These are phyloP conservation scores for Ataeniobius toweri DNA, from an alignment of 2,797 vertebrate species.

Conservation along the genomic window DNA sequence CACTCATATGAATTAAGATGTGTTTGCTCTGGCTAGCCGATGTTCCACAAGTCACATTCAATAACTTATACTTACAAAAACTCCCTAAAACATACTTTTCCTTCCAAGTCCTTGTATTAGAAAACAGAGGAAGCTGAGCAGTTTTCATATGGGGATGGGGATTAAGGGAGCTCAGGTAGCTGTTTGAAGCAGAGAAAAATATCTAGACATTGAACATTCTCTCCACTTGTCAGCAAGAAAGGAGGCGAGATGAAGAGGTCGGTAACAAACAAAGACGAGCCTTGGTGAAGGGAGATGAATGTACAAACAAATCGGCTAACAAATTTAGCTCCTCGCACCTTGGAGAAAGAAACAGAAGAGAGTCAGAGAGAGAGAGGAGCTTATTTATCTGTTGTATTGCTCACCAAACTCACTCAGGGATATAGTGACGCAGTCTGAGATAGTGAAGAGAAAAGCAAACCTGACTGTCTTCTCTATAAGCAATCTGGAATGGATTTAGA, in stretches of 20 bases:
- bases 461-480: conserved; percentile 41
- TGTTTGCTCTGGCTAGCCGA: conserved; percentile 58
- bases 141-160: conserved; percentile 40
- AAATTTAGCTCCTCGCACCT: conserved; percentile 53
- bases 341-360: conserved; percentile 19
- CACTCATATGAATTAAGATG: conserved; percentile 49
- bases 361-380: conserved; percentile 23
- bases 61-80: conserved; percentile 44
- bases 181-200: conserved; percentile 52
- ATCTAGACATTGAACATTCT: conserved; percentile 39
- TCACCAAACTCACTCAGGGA: conserved; percentile 17
- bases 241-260: conserved; percentile 45
- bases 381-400: conserved; percentile 47
- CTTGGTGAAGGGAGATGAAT: conserved; percentile 48
- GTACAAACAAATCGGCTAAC: conserved; percentile 67
- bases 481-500: conserved; percentile 35
- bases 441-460: conserved; percentile 11
- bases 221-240: conserved; percentile 27
- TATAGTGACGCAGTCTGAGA: conserved; percentile 23
- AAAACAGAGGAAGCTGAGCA: conserved; percentile 24
- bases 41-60: conserved; percentile 61
- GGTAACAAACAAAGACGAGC: conserved; percentile 57
- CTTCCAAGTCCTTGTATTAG: conserved; percentile 23
- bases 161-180: conserved; percentile 60
- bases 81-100: conserved; percentile 38